Percentiles rank a stretch among this genome's conserved stretches.
Evolutionary conservation across 2,113 vertebrate species (phyloP).

Genomic region (Pycnonotus jocosus): DNA sequence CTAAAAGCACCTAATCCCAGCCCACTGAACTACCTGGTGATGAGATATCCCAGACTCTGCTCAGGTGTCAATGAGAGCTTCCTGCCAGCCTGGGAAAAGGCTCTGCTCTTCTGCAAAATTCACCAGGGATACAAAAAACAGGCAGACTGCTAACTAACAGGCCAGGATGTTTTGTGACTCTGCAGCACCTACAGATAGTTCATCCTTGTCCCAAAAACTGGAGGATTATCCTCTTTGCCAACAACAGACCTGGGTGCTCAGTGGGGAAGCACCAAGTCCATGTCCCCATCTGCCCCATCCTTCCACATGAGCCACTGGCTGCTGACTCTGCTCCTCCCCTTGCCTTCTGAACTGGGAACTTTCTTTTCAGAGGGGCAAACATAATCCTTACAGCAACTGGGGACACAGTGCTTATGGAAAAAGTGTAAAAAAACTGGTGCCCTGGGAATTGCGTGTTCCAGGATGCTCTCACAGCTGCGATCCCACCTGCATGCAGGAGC

Average conservation of each 20-base stretch:
- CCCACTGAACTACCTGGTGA: not conserved
- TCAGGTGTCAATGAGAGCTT: rapidly evolving
- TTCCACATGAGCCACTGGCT: not conserved
- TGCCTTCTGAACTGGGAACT: not conserved
- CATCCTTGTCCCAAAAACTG: not conserved
- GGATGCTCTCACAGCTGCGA: not conserved
- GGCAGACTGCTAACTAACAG: not conserved
- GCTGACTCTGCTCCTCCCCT: not conserved
- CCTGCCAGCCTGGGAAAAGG: not conserved
- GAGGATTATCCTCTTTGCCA: not conserved
- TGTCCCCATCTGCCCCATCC: not conserved
- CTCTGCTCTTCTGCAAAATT: not conserved
- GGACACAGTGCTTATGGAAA: not conserved
- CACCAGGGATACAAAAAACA: not conserved
- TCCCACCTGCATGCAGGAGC: rapidly evolving
- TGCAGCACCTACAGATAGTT: not conserved
- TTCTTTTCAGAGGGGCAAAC: not conserved
- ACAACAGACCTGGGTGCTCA: rapidly evolving
- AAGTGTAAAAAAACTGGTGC: not conserved
- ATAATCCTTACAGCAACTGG: rapidly evolving
- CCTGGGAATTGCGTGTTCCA: rapidly evolving
- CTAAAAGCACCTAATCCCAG: not conserved
- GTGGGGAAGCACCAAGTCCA: not conserved
- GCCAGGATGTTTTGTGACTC: not conserved
- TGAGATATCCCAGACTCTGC: not conserved